Base-by-base conservation (phyloP, 2,797 vertebrate species). In the Takifugu rubripes region DNA sequence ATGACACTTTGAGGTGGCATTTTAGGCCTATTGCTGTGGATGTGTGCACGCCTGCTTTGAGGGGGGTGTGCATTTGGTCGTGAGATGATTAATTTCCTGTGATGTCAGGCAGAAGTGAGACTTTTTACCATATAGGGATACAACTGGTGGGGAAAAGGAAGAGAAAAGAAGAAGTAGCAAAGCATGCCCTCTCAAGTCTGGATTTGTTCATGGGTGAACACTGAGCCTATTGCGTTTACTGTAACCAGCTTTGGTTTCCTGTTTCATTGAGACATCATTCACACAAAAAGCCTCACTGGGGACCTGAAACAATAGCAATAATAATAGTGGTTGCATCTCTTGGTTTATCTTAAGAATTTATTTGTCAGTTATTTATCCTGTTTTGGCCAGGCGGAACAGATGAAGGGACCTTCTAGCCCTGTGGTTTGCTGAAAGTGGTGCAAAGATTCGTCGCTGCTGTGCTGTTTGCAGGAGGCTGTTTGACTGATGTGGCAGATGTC, bases 111-210 rank as follows among this genome's bases (percentile, higher is more conserved):
- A 49, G 63, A 59, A 73, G 56, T 68, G 47, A 81, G 55, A 15
- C 70, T 74, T 75, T 26, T 90, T 83, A 88, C 90, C 90, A 74
- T 91, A 88, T 87, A 90, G 72, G 88, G 90, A 77, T 54, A 60
- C 57, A 66, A 56, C 40, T 66, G 54, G 59, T 36, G 52, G 49
- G 64, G 26, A 61, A 49, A 65, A 57, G 66, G 67, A 78, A 84
- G 75, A 79, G 69, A 74, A 85, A 87, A 88, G 82, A 77, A 79
- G 79, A 88, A 90, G 50, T 66, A 36, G 31, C 50, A 21, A 31
- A 25, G 64, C 53, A 58, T 61, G 73, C 56, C 21, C 54, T 64
- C 69, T 85, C 89, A 64, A 76, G 91, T 83, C 81, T 74, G 59
- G 63, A 77, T 89, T 65, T 82, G 91, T 52, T 68, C 40, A 58